Conservation (phyloP, 2,888 invertebrate species). For the Lepidochitona cinerea region DNA sequence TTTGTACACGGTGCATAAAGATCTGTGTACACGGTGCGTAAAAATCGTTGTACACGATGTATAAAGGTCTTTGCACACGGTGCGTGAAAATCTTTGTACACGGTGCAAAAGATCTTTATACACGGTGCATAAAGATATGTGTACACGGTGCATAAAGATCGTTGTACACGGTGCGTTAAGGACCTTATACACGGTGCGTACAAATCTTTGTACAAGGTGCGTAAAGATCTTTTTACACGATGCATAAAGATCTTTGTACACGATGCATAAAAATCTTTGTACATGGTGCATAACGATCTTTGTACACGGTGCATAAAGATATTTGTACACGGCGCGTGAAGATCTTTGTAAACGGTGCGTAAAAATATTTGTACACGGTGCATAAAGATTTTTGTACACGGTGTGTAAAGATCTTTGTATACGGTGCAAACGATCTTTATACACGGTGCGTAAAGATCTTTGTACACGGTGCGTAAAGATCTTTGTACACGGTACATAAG, state of each 20-base stretch:
- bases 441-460: background rate
- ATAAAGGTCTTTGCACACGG: background rate
- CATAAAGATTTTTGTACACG: background rate
- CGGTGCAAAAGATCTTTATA: background rate
- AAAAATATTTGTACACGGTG: background rate
- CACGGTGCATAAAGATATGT: background rate
- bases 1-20: background rate
- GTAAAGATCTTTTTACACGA: background rate
- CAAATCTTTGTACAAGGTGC: background rate
- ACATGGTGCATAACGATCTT: background rate
- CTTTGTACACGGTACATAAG: too few species aligned
- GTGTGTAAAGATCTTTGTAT: background rate
- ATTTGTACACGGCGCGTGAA: background rate
- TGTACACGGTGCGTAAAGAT: too few species aligned
- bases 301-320: background rate
- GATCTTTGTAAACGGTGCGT: background rate
- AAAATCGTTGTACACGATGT: background rate
- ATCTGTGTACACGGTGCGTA: background rate
- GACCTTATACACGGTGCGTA: background rate
- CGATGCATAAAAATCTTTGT: background rate
- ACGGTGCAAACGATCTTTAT: background rate
- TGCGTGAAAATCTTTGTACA: background rate
- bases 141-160: background rate
- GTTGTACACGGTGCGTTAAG: background rate
- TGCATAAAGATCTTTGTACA: background rate